Conservation (phyloP, 2,113 vertebrate species). For the Channa argus region DNA sequence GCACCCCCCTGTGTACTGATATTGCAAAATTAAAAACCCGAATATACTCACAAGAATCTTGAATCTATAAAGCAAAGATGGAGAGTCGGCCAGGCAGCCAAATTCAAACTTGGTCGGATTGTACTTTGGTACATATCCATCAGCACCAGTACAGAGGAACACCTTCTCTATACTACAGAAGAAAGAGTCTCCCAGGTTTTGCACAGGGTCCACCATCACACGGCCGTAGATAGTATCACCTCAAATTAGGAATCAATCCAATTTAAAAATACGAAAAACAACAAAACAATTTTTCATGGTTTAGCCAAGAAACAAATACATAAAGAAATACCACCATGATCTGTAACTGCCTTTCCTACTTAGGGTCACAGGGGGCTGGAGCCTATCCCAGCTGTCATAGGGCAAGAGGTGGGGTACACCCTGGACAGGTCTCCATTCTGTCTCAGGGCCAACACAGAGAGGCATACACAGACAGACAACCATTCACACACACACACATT, state of each 20-base stretch:
- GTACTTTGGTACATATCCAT: slow-evolving; percentile 96
- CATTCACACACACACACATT: too few relatives aligned
- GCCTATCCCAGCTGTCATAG: too few relatives aligned
- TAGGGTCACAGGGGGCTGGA: too few relatives aligned
- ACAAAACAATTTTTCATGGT: background rate
- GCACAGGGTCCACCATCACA: slow-evolving; percentile 97
- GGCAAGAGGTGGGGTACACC: too few relatives aligned
- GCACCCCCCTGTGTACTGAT: background rate
- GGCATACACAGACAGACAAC: too few relatives aligned
- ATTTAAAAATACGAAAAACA: background rate
- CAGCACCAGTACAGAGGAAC: slow-evolving; percentile 93
- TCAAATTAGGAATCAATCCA: slow-evolving; percentile 59
- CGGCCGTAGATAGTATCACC: slow-evolving; percentile 92
- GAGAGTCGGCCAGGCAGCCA: slow-evolving; percentile 93
- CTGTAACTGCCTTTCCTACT: too few relatives aligned
- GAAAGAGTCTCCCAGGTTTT: slow-evolving; percentile 96
- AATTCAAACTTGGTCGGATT: slow-evolving; percentile 90
- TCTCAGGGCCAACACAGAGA: too few relatives aligned
- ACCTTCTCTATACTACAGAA: slow-evolving; percentile 96
- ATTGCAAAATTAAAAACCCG: background rate
- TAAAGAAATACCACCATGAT: too few relatives aligned
- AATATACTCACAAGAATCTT: slow-evolving; percentile 91
- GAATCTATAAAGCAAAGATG: slow-evolving; percentile 91
- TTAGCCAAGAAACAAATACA: background rate
- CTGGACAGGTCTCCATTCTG: too few relatives aligned